A percentile compares a stretch with the other conserved stretches of the same genome.
phyloP scores from a whole-genome alignment of 1,140 invertebrate species.

The Calosoma granatense region DNA sequence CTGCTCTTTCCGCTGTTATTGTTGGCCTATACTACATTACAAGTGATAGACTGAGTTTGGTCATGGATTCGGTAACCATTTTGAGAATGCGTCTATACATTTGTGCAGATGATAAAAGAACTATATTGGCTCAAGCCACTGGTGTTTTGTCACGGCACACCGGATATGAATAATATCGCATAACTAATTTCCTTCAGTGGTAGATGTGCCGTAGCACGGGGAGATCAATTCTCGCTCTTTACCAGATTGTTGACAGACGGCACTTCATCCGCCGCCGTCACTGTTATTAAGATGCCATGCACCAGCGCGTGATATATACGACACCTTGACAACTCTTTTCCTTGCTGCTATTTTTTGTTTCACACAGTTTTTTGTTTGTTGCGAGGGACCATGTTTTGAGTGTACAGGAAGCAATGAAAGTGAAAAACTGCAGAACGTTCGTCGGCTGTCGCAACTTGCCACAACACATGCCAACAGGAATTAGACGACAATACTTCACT shows the following conservation, averaged over 20 bases:
- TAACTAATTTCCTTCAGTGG: conserved; percentile 1
- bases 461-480: conserved; percentile 5
- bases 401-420: not conserved
- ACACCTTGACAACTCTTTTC: conserved; percentile 8
- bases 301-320: not conserved
- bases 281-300: not conserved
- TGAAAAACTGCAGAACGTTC: conserved; percentile 1
- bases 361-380: not conserved
- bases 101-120: too few relatives aligned
- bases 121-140: too few relatives aligned
- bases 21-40: too few relatives aligned
- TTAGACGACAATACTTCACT: not conserved
- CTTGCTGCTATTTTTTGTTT: not conserved
- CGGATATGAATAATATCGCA: conserved; percentile 8
- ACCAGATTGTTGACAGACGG: not conserved
- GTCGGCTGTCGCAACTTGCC: conserved; percentile 1
- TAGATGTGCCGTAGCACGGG: not conserved
- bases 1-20: too few relatives aligned
- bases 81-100: too few relatives aligned
- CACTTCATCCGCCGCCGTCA: not conserved
- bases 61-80: too few relatives aligned
- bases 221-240: not conserved
- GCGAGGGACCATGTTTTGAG: too few relatives aligned
- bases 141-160: not conserved
- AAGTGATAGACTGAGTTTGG: too few relatives aligned